A percentile compares a stretch with the other conserved stretches of the same genome.
phyloP scores from a whole-genome alignment of 2,888 invertebrate species.

The Heliconius hortense region DNA sequence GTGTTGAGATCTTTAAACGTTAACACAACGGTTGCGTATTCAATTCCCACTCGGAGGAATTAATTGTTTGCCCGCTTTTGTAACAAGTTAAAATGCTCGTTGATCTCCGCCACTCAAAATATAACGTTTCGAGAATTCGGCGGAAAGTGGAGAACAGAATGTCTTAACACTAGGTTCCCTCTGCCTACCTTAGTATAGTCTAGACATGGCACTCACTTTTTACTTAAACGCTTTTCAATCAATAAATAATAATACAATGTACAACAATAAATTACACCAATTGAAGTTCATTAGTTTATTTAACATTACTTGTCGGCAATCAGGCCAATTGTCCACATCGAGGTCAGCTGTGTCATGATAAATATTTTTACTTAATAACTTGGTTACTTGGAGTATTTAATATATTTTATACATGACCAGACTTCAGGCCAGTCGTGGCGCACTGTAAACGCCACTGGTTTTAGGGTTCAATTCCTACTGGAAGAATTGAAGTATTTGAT shows the following conservation, averaged over 20 bases:
- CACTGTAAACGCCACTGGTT: no score
- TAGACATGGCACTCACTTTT: background rate
- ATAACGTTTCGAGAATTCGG: no score
- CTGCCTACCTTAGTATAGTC: background rate
- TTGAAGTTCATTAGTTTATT: slow-evolving; percentile 53
- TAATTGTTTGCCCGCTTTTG: no score
- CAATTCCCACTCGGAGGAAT: no score
- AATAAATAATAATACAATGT: background rate
- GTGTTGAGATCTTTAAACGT: no score
- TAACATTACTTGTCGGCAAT: slow-evolving; percentile 54
- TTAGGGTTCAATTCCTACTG: no score
- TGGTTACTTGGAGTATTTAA: background rate
- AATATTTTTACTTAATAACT: background rate
- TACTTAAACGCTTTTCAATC: slow-evolving; percentile 2
- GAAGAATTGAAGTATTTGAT: no score
- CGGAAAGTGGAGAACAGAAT: background rate
- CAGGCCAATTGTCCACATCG: slow-evolving; percentile 48
- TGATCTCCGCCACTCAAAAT: no score
- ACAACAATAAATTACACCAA: slow-evolving; percentile 46
- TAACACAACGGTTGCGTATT: no score
- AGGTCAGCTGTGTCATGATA: slow-evolving; percentile 2
- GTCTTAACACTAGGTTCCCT: background rate
- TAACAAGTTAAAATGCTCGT: no score
- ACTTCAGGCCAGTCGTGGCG: no score
- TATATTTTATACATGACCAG: no score